phyloP scores from a whole-genome alignment of 2,888 invertebrate species.

The Formica aserva region DNA sequence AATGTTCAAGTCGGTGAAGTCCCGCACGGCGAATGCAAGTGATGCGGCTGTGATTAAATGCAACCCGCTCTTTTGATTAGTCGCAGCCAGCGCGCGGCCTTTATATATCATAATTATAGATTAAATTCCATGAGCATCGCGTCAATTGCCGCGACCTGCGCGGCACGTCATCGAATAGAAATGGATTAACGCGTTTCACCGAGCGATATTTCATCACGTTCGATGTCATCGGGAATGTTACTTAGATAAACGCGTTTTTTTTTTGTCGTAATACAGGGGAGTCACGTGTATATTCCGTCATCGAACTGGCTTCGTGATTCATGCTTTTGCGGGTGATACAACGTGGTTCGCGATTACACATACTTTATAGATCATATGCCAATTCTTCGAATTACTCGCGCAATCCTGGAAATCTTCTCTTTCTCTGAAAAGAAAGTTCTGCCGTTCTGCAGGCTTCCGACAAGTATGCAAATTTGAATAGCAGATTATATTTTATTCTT shows the following conservation, averaged over 20 bases:
- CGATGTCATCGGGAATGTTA: not conserved
- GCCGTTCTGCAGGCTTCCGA: not conserved
- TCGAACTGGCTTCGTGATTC: slow-evolving; percentile 20
- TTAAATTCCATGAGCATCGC: slow-evolving; percentile 55
- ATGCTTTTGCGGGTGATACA: not conserved
- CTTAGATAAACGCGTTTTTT: not conserved
- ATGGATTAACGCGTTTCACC: not conserved
- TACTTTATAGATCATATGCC: not conserved
- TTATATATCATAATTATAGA: slow-evolving; percentile 48
- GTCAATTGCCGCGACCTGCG: slow-evolving; percentile 35
- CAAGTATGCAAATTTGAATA: not conserved
- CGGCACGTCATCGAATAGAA: slow-evolving; percentile 20
- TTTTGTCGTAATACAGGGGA: not conserved
- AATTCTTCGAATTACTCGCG: slow-evolving; percentile 32
- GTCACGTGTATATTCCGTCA: not conserved
- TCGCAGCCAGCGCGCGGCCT: slow-evolving; percentile 17
- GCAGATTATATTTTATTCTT: not conserved
- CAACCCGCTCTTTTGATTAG: slow-evolving; percentile 43
- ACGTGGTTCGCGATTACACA: not conserved
- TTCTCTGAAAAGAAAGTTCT: not conserved
- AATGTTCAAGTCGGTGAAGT: not conserved
- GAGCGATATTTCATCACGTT: slow-evolving; percentile 3
- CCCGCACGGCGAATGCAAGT: slow-evolving; percentile 17
- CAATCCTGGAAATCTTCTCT: not conserved
- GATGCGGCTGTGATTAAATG: slow-evolving; percentile 38